Base-by-base conservation (phyloP, 53 echinoderm and acorn worm genomes). In the Zoroaster sp. region DNA sequence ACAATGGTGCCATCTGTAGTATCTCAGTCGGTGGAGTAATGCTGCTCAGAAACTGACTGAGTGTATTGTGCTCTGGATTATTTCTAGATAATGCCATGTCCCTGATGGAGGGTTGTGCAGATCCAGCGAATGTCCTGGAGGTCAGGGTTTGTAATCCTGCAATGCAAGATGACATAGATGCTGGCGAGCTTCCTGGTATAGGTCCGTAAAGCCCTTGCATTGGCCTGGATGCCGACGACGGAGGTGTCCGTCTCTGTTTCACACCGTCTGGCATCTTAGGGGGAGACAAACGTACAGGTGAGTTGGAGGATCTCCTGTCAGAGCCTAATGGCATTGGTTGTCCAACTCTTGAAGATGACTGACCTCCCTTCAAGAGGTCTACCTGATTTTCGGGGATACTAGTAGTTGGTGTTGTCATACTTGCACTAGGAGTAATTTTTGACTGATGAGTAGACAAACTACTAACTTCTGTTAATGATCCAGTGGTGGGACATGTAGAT, bases 121-220 rank as follows among this genome's bases (percentile, higher is more conserved):
- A 31, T 40, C 66, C 14, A 44, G 81, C 38, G 43, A 81, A 81
- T 20, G 81, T 81, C 66, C 81, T 66, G 4, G 81, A 81, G 31
- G 81, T 81, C 40, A 81, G 44, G 66, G 81, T 81, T 66, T 81
- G 81, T 39, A 81, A 67, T 28, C 81, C 81, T 40, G 81, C 81
- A 44, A 81, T 81, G 4, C 81, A 32, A 4, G 81, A 81, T 37
- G 81, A 81, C 81, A 81, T 81, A 12, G 67, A 66, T 5, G 81
- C 42, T 81, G 81, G 38, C 10, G 67, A 55, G 23, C 54, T 66
- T 25, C 81, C 81, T 41, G 81, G 66, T 30, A 81, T 81, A 42
- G 81, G 81, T 17, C 66, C 68, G 43, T 81, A 81, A n/a, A 66
- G 81, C 1, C 39, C 41, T 36, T 81, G 81, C 81, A 18, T 66